A percentile compares a stretch with the other conserved stretches of the same genome.
These are phyloP conservation scores for Clistopyga incitator DNA, from an alignment of 2,888 invertebrate species.

Conservation along the genomic window DNA sequence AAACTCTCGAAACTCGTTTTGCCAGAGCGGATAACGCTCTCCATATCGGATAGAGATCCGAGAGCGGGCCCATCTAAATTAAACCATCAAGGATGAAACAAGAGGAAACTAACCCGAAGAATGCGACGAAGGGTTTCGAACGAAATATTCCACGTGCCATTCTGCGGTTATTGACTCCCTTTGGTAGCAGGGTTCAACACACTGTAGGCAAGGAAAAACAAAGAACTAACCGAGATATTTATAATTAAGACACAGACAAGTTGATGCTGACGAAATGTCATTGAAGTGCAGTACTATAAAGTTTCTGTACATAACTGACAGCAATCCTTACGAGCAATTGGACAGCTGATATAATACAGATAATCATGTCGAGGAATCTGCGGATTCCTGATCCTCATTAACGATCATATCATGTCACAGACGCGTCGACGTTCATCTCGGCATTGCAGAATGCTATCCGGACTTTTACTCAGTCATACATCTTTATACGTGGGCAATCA, in stretches of 20 bases:
- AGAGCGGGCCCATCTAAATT: slow-evolving; percentile 58
- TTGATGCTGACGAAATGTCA: slow-evolving; percentile 27
- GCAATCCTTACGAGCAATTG: slow-evolving; percentile 9
- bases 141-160: slow-evolving; percentile 23
- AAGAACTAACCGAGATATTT: slow-evolving; percentile 10
- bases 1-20: slow-evolving; percentile 54
- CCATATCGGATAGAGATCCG: slow-evolving; percentile 52
- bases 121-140: slow-evolving; percentile 29
- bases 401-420: slow-evolving; percentile 48
- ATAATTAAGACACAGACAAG: slow-evolving; percentile 38
- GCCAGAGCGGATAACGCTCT: slow-evolving; percentile 33
- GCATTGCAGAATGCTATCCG: slow-evolving; percentile 25
- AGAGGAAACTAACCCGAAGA: slow-evolving; percentile 8
- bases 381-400: slow-evolving; percentile 57
- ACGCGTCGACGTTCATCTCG: not conserved
- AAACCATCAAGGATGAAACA: slow-evolving; percentile 39
- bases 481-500: not conserved
- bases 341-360: slow-evolving; percentile 5
- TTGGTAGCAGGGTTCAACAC: slow-evolving; percentile 27
- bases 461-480: not conserved
- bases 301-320: slow-evolving; percentile 1
- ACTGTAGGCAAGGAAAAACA: not conserved
- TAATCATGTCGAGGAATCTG: slow-evolving; percentile 43
- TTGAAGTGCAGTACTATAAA: not conserved
- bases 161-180: slow-evolving; percentile 55